Evolutionary conservation across 2,888 invertebrate genomes (phyloP).

Genomic region (Oegoconia quadripuncta): DNA sequence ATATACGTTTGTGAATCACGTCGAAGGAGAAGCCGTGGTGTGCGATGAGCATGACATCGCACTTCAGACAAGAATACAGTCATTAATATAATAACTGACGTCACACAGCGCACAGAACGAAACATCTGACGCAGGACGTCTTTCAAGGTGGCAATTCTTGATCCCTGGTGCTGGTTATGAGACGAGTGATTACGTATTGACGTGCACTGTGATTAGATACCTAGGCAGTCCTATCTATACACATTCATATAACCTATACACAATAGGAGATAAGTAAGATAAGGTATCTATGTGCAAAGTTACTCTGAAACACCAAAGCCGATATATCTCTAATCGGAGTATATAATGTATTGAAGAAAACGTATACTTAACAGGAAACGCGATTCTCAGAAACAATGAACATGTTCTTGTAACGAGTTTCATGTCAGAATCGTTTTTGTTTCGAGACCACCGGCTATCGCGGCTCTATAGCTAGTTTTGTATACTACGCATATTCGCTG

Average conservation of each 20-base stretch:
- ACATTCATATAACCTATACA: no score
- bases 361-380: slow-evolving; percentile 10
- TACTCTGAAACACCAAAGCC: no score
- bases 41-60: background rate
- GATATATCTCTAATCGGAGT: no score
- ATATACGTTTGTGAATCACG: background rate
- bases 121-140: slow-evolving; percentile 6
- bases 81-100: slow-evolving; percentile 3
- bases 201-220: background rate
- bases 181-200: background rate
- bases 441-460: no score
- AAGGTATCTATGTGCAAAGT: no score
- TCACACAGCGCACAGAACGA: background rate
- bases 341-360: no score
- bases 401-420: slow-evolving; percentile 15
- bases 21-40: background rate
- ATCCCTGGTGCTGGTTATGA: background rate
- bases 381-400: slow-evolving; percentile 14
- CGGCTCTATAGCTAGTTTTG: no score
- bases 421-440: slow-evolving; percentile 7
- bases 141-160: background rate
- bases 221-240: background rate
- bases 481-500: no score
- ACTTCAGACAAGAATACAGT: background rate
- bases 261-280: background rate